phyloP scores from a whole-genome alignment of 2,888 invertebrate species.

The Luffia ferchaultella region DNA sequence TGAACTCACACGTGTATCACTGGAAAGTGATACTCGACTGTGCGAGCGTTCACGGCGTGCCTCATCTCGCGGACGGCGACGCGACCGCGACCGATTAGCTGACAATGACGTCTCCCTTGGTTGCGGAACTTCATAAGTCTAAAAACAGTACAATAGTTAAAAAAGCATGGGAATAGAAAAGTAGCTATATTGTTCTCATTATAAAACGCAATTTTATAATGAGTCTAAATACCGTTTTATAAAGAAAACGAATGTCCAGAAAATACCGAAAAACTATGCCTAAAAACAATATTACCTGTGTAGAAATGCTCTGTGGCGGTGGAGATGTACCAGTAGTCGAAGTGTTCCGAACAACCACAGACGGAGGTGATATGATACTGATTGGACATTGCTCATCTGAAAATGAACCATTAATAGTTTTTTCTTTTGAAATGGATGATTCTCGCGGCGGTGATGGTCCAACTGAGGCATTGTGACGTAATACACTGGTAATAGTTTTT shows the following conservation, averaged over 20 bases:
- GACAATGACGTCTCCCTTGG: conserved; percentile 34
- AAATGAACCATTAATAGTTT: neutral
- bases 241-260: neutral
- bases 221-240: no score
- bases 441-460: conserved; percentile 26
- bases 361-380: neutral
- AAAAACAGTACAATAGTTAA: conserved; percentile 13
- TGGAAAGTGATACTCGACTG: conserved; percentile 71
- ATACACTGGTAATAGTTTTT: neutral
- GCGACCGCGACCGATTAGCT: conserved; percentile 35
- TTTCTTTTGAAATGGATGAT: conserved; percentile 9
- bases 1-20: conserved; percentile 69
- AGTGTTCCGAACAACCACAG: neutral
- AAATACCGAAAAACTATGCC: neutral
- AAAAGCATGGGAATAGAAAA: no score
- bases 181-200: no score
- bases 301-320: conserved; percentile 86
- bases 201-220: no score
- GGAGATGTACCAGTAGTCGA: conserved; percentile 83
- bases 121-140: conserved; percentile 58
- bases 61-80: conserved; percentile 42
- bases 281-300: conserved; percentile 67
- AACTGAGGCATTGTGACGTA: conserved; percentile 15
- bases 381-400: neutral
- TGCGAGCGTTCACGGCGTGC: conserved; percentile 66